These are phyloP conservation scores for Caenorhabditis becei DNA, from an alignment of 2,888 invertebrate genomes.

Conservation along the genomic window DNA sequence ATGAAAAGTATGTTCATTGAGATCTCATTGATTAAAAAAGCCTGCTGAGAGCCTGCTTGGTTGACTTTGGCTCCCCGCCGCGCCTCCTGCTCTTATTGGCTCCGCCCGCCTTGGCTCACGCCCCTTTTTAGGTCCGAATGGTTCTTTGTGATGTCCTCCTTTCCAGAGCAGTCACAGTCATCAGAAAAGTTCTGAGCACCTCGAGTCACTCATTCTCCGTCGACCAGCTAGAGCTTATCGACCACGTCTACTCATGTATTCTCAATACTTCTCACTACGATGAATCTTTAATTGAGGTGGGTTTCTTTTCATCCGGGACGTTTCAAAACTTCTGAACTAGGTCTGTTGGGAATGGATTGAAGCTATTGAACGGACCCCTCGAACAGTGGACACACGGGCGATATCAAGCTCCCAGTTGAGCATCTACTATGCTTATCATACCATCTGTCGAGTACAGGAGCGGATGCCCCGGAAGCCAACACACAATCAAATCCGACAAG, in stretches of 20 bases:
- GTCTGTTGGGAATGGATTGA: slow-evolving; percentile 78
- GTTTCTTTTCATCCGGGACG: not conserved
- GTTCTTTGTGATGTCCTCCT: not conserved
- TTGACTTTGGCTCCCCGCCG: too few relatives aligned
- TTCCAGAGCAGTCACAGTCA: slow-evolving; percentile 65
- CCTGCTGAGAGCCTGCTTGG: too few relatives aligned
- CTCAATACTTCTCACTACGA: slow-evolving; percentile 75
- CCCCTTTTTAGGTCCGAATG: too few relatives aligned
- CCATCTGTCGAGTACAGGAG: slow-evolving; percentile 74
- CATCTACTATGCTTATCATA: slow-evolving; percentile 75
- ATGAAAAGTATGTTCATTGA: slow-evolving; percentile 66
- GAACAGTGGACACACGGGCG: slow-evolving; percentile 65
- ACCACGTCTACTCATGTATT: slow-evolving; percentile 74
- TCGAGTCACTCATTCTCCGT: slow-evolving; percentile 65
- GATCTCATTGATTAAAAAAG: not conserved
- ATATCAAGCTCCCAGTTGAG: slow-evolving; percentile 68
- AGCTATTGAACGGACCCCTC: slow-evolving; percentile 68
- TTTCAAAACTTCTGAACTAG: slow-evolving; percentile 46
- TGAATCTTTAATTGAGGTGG: slow-evolving; percentile 70
- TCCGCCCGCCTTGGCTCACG: too few relatives aligned
- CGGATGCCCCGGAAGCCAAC: slow-evolving; percentile 68
- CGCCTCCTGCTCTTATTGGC: too few relatives aligned
- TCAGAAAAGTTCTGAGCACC: slow-evolving; percentile 57
- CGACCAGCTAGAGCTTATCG: slow-evolving; percentile 74
- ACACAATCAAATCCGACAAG: slow-evolving; percentile 59